A percentile compares a stretch with the other conserved stretches of the same genome.
Conservation (phyloP, 2,888 invertebrate genomes). For the Chouioia cunea region DNA sequence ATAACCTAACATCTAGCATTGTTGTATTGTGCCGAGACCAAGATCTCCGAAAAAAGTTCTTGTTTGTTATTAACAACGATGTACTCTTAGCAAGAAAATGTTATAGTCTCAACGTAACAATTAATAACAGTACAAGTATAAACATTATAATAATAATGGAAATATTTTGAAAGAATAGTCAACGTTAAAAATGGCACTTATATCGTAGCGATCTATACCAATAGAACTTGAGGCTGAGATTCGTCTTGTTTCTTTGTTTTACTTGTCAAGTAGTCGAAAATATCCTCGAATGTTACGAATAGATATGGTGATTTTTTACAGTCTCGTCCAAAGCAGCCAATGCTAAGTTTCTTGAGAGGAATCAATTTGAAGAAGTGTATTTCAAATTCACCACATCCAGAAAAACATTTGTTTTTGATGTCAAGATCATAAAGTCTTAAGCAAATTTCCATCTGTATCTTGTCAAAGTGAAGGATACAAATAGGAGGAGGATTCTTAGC, state of each 20-base stretch:
- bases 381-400: slow-evolving; percentile 56
- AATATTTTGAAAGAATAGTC: neutral
- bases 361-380: slow-evolving; percentile 21
- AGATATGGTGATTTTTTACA: neutral
- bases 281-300: neutral
- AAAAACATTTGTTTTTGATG: slow-evolving; percentile 50
- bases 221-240: slow-evolving; percentile 18
- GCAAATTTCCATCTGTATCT: slow-evolving; percentile 54
- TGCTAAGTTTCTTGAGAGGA: slow-evolving; percentile 74
- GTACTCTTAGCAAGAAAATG: neutral
- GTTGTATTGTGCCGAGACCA: no score
- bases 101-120: neutral
- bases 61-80: no score
- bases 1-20: no score
- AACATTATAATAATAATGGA: neutral
- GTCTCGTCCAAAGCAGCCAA: slow-evolving; percentile 35
- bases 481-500: slow-evolving; percentile 62
- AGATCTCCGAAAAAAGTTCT: no score
- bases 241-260: slow-evolving; percentile 11
- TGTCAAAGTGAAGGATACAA: slow-evolving; percentile 57
- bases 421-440: slow-evolving; percentile 57
- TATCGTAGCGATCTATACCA: slow-evolving; percentile 6
- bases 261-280: slow-evolving; percentile 3
- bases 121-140: no score
- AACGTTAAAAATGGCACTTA: neutral